These are phyloP conservation scores for Ciconia stormi DNA, from an alignment of 2,113 vertebrate genomes.

Conservation along the genomic window DNA sequence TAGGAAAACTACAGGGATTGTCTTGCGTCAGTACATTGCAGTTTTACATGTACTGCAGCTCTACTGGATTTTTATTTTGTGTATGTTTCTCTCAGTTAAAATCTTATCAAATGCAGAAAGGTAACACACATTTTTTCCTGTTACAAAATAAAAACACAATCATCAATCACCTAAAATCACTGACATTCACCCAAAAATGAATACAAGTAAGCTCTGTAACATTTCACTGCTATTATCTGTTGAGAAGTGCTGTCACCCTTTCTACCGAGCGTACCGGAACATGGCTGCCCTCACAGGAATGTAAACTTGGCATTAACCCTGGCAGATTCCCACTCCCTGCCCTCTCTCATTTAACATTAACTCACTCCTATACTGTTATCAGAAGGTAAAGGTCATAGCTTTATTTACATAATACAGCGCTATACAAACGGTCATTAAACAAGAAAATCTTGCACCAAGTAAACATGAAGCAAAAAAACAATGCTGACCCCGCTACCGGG, in stretches of 20 bases:
- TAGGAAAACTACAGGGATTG: neutral
- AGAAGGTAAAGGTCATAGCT: slow-evolving; percentile 61
- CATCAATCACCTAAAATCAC: slow-evolving; percentile 50
- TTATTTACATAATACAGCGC: slow-evolving; percentile 54
- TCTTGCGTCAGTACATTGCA: neutral
- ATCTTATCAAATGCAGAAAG: slow-evolving; percentile 17
- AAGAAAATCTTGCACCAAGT: slow-evolving; percentile 18
- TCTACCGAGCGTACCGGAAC: slow-evolving; percentile 19
- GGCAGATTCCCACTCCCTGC: slow-evolving; percentile 13
- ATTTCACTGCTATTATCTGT: slow-evolving; percentile 40
- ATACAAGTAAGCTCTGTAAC: slow-evolving; percentile 14
- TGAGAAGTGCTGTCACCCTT: slow-evolving; percentile 8
- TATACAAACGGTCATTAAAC: slow-evolving; percentile 4
- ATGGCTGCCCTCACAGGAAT: slow-evolving; percentile 63
- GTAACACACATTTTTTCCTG: slow-evolving; percentile 47
- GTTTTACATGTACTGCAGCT: neutral
- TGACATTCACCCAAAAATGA: slow-evolving; percentile 30
- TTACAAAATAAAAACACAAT: slow-evolving; percentile 32
- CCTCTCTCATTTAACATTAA: slow-evolving; percentile 51
- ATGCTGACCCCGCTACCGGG: slow-evolving; percentile 7
- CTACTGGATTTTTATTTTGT: neutral
- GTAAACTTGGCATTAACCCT: slow-evolving; percentile 69
- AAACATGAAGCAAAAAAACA: slow-evolving; percentile 24
- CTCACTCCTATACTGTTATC: slow-evolving; percentile 17
- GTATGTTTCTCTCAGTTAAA: neutral